Evolutionary conservation across 2,797 vertebrate genomes (phyloP), one percentile per base, ranked within the genome.

Genomic region (Calcarius lapponicus): DNA sequence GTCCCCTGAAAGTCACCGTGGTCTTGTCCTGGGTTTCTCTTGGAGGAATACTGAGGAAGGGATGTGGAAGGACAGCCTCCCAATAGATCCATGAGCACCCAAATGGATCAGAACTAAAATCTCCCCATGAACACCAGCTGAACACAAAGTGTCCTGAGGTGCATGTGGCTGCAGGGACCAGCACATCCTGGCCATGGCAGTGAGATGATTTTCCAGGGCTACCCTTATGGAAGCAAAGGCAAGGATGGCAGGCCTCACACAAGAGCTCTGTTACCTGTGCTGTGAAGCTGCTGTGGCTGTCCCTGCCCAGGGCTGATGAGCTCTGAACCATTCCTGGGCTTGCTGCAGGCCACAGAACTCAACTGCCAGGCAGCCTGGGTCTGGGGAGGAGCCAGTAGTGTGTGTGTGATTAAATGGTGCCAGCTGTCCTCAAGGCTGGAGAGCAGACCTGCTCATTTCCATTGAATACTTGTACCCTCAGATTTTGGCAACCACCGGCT

Each of bases 71-170:
- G 28, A 56, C 17, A 72, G 5, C 25, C 64, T 80, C 53, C 29
- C 25, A 19, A 24, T 1, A 71, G 57, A n/a, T 34, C 10, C 11
- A 16, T 5, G 19, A 17, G 6, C 1, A 4, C 13, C 42, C 4
- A 6, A 34, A 16, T 21, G 17, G 32, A 42, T 13, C 13, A 38
- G 38, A 61, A 16, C 26, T 64, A 42, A n/a, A 57, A 56, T 18
- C 31, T 12, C 4, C 11, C 8, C 12, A 8, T 28, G 38, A 9
- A 91, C 45, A 21, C 60, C 53, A 83, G 8, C 31, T 36, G 36
- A 53, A 69, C 0, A 1, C 13, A 9, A 69, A 36, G 10, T 43
- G 17, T 13, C 10, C n/a, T 47, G 47, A 57, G 34, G 17, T 21
- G n/a, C 17, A 10, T 1, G 1, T 73, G 60, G 50, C 54, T 65